A percentile compares a stretch with the other conserved stretches of the same genome.
These are phyloP conservation scores for Penaeus japonicus DNA, from an alignment of 1,140 invertebrate species.

Conservation along the genomic window DNA sequence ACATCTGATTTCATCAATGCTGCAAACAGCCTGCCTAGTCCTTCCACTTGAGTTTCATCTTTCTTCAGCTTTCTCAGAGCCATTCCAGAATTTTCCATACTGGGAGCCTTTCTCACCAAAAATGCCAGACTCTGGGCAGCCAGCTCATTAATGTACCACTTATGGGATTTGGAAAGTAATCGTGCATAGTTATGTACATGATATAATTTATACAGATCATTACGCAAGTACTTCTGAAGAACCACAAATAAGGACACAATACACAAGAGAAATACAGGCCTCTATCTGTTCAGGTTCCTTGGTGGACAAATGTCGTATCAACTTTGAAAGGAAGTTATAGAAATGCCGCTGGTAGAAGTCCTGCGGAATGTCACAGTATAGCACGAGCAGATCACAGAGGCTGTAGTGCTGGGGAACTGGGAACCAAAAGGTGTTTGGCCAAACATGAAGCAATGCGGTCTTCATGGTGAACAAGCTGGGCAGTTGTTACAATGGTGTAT, in stretches of 20 bases:
- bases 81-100: background rate
- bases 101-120: conserved; percentile 24
- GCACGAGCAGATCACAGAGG: conserved; percentile 30
- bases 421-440: background rate
- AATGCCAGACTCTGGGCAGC: conserved; percentile 40
- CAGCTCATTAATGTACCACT: conserved; percentile 47
- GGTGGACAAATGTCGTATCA: conserved; percentile 1
- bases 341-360: conserved; percentile 38
- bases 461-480: conserved; percentile 33
- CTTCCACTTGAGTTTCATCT: conserved; percentile 7
- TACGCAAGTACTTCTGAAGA: conserved; percentile 17
- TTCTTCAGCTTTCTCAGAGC: conserved; percentile 19
- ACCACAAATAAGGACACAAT: conserved; percentile 38
- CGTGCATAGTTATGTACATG: conserved; percentile 16
- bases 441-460: conserved; percentile 14
- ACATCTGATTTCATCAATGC: conserved; percentile 44
- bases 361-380: conserved; percentile 35
- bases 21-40: conserved; percentile 28
- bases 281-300: conserved; percentile 41
- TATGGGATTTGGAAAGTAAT: background rate
- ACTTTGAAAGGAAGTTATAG: conserved; percentile 9
- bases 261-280: conserved; percentile 28
- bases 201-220: conserved; percentile 23
- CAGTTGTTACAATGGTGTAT: conserved; percentile 2
- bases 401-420: conserved; percentile 14